Base-by-base conservation (phyloP, 1,140 invertebrate genomes). In the Ptiloglossa arizonensis region DNA sequence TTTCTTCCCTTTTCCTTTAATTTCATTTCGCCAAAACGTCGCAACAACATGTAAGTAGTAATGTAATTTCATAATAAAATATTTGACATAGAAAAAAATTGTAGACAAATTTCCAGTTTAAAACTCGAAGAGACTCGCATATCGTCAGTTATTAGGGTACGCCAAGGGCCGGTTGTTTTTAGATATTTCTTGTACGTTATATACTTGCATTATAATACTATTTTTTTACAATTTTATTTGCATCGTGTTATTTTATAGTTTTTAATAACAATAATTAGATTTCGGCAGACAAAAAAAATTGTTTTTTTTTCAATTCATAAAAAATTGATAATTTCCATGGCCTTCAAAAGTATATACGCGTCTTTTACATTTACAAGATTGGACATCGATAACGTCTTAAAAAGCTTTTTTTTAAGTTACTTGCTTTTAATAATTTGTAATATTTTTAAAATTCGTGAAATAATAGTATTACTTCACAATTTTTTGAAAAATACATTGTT, bases 11-110 rank as follows among this genome's bases (percentile, higher is more conserved):
- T 62, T 57, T 79, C 38, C 68, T 87, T 85, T 85, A 62, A 50
- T 86, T 86, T 83, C 24, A 86, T 81, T 80, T 80, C 74, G 74
- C 38, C 79, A 73, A 82, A 80, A 84, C 71, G 77, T 85, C 77
- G 81, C 41, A 67, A 13, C n/a, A 35, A 70, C 56, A 83, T 63
- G 76, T 81, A 66, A 84, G 82, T 79, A 79, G 5, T 50, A 57
- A 27, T 9, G 4, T 24, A 32, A 41, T 54, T 13, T 57, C 5
- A 1, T 17, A 44, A 32, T 44, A 8, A 66, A 32, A 50, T 67
- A 50, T 64, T 52, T 22, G 17, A n/a, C 4, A 35, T 29, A 9
- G 19, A 44, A 32, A 52, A 76, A 46, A n/a, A 24, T 35, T 19
- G 0, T 15, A 13, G 13, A 44, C 57, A 38, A 27, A 46, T 38